Conservation (phyloP, 2,888 invertebrate species). For the Exephanes ischioxanthus region DNA sequence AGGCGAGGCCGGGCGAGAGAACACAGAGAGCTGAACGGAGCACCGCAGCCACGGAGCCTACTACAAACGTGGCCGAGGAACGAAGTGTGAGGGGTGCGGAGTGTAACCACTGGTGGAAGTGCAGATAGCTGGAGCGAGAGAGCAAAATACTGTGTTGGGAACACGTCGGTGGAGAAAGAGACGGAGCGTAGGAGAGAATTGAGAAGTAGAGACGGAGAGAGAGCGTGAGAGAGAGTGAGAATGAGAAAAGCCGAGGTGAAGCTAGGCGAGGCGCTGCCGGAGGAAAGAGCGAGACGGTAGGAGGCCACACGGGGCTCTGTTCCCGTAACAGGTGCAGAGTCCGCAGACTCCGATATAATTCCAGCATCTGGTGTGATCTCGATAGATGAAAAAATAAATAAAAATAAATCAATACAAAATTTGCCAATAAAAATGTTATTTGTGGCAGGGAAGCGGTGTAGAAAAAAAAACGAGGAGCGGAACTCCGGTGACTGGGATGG, state of each 20-base stretch:
- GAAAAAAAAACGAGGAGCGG: background rate
- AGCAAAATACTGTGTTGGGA: conserved; percentile 15
- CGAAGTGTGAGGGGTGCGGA: conserved; percentile 2
- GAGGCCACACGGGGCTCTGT: conserved; percentile 31
- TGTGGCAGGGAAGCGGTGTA: background rate
- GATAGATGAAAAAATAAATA: conserved; percentile 35
- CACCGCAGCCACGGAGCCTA: conserved; percentile 57
- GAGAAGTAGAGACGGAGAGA: conserved; percentile 37
- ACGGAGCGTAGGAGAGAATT: conserved; percentile 39
- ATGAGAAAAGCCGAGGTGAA: conserved; percentile 62
- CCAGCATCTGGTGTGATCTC: conserved; percentile 57
- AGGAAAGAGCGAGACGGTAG: conserved; percentile 63
- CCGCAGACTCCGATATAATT: conserved; percentile 39
- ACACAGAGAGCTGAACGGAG: conserved; percentile 71
- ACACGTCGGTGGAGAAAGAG: conserved; percentile 26
- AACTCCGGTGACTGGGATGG: background rate
- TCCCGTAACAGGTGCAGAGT: conserved; percentile 80
- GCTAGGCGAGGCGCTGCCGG: conserved; percentile 72
- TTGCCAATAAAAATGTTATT: background rate
- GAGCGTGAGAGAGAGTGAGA: conserved; percentile 22
- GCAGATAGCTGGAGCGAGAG: conserved; percentile 20
- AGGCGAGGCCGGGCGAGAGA: conserved; percentile 71
- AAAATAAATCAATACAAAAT: background rate
- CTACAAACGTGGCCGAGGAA: conserved; percentile 62
- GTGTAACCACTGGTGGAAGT: conserved; percentile 15